Conservation (phyloP, 2,797 vertebrate species). For the Hafferia zeledoni region DNA sequence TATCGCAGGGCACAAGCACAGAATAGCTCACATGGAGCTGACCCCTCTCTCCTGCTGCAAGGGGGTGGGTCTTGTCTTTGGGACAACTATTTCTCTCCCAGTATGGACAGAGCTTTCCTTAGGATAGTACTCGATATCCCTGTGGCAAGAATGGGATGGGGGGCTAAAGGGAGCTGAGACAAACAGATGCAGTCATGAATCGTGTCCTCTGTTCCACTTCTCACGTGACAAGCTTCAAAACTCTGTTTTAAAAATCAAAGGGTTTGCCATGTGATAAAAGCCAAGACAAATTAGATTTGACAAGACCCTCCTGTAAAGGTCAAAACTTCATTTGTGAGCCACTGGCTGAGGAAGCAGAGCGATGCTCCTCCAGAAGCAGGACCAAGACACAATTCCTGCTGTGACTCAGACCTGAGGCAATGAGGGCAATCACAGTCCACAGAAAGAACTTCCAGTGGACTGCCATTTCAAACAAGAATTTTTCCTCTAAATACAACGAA, state of each 20-base stretch:
- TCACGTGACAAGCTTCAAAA: neutral
- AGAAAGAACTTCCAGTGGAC: neutral
- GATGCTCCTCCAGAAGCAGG: neutral
- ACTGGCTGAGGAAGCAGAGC: neutral
- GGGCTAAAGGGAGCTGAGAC: neutral
- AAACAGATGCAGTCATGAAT: neutral
- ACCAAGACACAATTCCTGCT: neutral
- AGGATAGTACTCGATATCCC: neutral
- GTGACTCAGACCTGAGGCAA: neutral
- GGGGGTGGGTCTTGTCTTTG: neutral
- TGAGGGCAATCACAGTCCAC: neutral
- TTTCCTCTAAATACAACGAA: neutral
- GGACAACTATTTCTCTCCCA: neutral
- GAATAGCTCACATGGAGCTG: neutral
- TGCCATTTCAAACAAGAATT: neutral
- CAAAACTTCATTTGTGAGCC: neutral
- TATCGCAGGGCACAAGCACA: fast-evolving
- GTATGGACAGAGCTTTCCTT: neutral
- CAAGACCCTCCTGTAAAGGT: neutral
- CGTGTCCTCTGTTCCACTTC: neutral
- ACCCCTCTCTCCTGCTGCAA: neutral
- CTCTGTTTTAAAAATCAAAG: neutral
- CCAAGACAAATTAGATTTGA: neutral
- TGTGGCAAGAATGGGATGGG: fast-evolving
- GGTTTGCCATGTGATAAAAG: neutral